Evolutionary conservation across 2,797 vertebrate species (phyloP).

Genomic region (Macrochelys suwanniensis): DNA sequence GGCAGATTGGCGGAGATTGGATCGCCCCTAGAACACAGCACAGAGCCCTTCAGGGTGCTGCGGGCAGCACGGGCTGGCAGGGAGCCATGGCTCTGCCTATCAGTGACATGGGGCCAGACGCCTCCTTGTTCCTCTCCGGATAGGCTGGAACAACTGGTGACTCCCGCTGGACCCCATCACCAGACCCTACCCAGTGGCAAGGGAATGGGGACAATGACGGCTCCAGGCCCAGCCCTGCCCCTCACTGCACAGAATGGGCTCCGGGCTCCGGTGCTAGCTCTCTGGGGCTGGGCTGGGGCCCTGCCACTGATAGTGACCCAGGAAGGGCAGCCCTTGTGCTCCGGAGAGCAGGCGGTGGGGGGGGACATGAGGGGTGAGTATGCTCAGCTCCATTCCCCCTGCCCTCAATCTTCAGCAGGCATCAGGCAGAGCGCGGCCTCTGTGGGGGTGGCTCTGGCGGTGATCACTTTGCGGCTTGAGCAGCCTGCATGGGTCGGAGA

Average conservation of each 20-base stretch:
- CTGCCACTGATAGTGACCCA: neutral
- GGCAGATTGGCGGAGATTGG: slow-evolving; percentile 6
- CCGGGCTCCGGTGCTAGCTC: no score
- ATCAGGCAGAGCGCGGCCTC: neutral
- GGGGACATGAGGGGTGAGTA: neutral
- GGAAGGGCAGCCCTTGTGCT: slow-evolving; percentile 33
- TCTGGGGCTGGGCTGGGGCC: no score
- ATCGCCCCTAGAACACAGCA: neutral
- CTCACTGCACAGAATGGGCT: neutral
- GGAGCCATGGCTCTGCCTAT: neutral
- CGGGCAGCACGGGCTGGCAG: neutral
- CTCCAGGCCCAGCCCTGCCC: neutral
- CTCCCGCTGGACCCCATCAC: neutral
- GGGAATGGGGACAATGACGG: neutral
- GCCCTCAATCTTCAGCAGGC: neutral
- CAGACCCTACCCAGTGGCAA: neutral
- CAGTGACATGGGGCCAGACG: neutral
- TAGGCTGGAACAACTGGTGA: neutral
- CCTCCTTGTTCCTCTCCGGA: neutral
- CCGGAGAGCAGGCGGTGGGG: neutral
- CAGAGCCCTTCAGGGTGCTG: neutral
- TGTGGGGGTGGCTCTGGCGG: neutral
- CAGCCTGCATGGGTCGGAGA: neutral
- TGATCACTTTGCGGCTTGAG: neutral
- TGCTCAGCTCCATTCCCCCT: neutral